Conservation (phyloP, 2,888 invertebrate genomes). For the Andricus curvator region DNA sequence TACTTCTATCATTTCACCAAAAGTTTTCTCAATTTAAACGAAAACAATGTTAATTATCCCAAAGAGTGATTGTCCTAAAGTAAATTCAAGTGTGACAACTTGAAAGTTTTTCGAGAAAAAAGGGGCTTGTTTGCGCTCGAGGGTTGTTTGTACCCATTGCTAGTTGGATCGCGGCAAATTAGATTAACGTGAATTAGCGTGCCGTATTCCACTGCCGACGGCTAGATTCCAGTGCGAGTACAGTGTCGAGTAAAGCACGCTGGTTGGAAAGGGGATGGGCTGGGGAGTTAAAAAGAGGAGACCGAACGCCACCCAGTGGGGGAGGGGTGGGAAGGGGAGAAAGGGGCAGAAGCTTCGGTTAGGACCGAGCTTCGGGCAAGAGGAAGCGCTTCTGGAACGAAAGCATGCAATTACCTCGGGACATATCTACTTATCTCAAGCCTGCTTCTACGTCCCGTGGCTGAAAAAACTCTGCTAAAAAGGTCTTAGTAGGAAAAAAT, state of each 20-base stretch:
- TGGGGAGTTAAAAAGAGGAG: background rate
- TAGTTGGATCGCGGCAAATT: constrained; percentile 68
- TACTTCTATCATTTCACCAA: background rate
- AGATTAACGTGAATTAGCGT: constrained; percentile 73
- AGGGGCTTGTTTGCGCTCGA: constrained; percentile 45
- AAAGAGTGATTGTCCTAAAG: constrained; percentile 59
- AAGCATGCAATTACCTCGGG: constrained; percentile 52
- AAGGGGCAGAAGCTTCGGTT: constrained; percentile 28
- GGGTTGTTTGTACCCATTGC: constrained; percentile 64
- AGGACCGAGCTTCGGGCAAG: constrained; percentile 44
- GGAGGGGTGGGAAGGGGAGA: background rate
- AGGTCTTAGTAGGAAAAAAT: constrained; percentile 10
- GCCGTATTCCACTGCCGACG: constrained; percentile 68
- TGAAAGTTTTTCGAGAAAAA: constrained; percentile 55
- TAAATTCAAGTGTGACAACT: constrained; percentile 69
- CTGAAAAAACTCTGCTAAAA: constrained; percentile 29
- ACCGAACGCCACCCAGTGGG: constrained; percentile 7
- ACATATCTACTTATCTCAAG: constrained; percentile 51
- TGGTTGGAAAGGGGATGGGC: background rate
- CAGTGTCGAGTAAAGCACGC: constrained; percentile 39
- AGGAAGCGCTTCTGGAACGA: constrained; percentile 51
- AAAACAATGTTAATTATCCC: background rate
- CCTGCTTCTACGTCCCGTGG: constrained; percentile 40
- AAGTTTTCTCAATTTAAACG: too few species aligned
- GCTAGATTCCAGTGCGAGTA: constrained; percentile 63